phyloP scores from a whole-genome alignment of 2,888 invertebrate genomes.

The Syrista parreyssii region DNA sequence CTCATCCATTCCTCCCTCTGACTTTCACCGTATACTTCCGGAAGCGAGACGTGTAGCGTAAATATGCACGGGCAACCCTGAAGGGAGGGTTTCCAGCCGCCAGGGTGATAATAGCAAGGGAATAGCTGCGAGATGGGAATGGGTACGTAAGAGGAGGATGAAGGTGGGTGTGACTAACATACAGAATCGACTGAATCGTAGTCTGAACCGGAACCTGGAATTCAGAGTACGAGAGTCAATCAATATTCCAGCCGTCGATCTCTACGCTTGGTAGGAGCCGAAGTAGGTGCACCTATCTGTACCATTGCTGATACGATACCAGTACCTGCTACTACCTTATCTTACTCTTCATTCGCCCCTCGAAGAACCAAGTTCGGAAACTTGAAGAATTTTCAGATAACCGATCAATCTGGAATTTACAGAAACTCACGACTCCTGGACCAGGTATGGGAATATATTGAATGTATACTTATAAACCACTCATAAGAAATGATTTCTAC shows the following conservation, averaged over 20 bases:
- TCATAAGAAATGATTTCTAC: not conserved
- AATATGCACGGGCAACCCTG: conserved; percentile 23
- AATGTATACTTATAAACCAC: not conserved
- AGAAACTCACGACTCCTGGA: not conserved
- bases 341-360: not conserved
- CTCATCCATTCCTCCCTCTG: not conserved
- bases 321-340: not conserved
- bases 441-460: not conserved
- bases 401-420: not conserved
- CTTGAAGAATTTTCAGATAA: not conserved
- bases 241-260: conserved; percentile 42
- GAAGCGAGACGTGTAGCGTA: conserved; percentile 10
- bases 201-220: conserved; percentile 25
- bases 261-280: conserved; percentile 31
- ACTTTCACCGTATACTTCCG: conserved; percentile 7
- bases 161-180: conserved; percentile 32
- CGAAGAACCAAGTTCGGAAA: not conserved
- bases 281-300: conserved; percentile 39
- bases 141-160: conserved; percentile 23
- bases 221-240: conserved; percentile 38
- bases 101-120: conserved; percentile 37
- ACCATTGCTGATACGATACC: conserved; percentile 15
- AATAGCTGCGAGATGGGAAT: conserved; percentile 13
- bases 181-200: conserved; percentile 29
- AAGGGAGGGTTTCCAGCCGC: conserved; percentile 14